Evolutionary conservation across 2,888 invertebrate species (phyloP).

Genomic region (Polyploca ridens): DNA sequence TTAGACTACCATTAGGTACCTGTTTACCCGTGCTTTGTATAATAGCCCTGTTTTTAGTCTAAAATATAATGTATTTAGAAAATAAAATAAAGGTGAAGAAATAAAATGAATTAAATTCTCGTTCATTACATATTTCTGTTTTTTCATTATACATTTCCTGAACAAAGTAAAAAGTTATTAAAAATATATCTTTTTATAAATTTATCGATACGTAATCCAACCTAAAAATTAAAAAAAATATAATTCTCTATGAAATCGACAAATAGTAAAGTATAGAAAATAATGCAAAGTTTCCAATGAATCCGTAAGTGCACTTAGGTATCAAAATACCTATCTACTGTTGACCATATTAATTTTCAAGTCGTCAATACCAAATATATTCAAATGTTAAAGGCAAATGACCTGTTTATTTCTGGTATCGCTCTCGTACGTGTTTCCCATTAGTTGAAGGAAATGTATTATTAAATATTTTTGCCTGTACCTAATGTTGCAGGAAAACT

Average conservation of each 20-base stretch:
- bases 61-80: slow-evolving; percentile 43
- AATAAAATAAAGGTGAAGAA: slow-evolving; percentile 53
- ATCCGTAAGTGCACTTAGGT: background rate
- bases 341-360: background rate
- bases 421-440: background rate
- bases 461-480: background rate
- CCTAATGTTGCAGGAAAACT: no score
- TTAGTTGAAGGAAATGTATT: background rate
- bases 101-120: slow-evolving; percentile 31
- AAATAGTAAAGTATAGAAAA: no score
- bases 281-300: background rate
- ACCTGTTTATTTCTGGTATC: background rate
- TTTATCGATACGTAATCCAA: no score
- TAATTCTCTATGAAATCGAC: no score
- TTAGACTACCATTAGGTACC: slow-evolving; percentile 42
- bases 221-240: no score
- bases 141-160: background rate
- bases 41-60: slow-evolving; percentile 52
- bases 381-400: background rate
- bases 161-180: no score
- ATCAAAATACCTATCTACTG: background rate
- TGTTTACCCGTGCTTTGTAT: slow-evolving; percentile 64
- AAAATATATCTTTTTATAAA: no score
- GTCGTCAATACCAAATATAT: slow-evolving; percentile 1
- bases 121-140: slow-evolving; percentile 21